phyloP scores from a whole-genome alignment of 30 jellyfish, hydroid and myxozoan species.

The Turritopsis dohrnii region DNA sequence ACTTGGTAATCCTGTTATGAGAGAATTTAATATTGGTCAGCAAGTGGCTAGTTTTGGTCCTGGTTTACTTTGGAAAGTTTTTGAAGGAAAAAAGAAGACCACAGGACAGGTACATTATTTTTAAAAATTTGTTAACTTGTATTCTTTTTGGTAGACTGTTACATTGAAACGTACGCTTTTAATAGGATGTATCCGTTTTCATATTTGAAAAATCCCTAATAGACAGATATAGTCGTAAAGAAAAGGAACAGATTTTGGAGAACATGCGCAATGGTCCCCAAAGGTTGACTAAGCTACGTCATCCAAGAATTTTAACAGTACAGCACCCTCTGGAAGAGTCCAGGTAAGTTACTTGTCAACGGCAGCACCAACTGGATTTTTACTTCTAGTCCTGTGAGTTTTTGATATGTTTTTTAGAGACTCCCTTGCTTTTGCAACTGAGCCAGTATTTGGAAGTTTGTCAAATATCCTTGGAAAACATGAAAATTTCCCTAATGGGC shows the following conservation, averaged over 20 bases:
- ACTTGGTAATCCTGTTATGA: conserved; percentile 86
- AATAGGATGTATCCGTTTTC: conserved; percentile 77
- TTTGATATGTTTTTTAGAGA: conserved; percentile 46
- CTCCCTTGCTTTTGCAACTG: conserved; percentile 91
- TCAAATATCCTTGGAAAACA: conserved; percentile 72
- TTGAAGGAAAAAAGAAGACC: conserved; percentile 84
- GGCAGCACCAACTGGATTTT: background rate
- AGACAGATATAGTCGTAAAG: conserved; percentile 62
- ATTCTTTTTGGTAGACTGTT: too few species aligned
- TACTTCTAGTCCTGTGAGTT: background rate
- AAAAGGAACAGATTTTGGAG: conserved; percentile 57
- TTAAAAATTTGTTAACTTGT: too few species aligned
- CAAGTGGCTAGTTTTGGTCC: conserved; percentile 95
- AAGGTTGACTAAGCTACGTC: conserved; percentile 76
- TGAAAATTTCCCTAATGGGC: conserved; percentile 58
- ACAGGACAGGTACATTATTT: conserved; percentile 98
- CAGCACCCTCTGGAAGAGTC: conserved; percentile 94
- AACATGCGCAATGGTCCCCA: conserved; percentile 78
- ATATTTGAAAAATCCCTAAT: conserved; percentile 61
- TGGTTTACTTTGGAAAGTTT: conserved; percentile 75
- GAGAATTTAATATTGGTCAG: conserved; percentile 74
- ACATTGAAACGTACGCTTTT: background rate
- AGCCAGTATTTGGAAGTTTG: conserved; percentile 72
- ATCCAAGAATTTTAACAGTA: conserved; percentile 79
- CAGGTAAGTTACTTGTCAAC: conserved; percentile 34